These are phyloP conservation scores for Drosophila helvetica DNA, from an alignment of 2,888 invertebrate genomes.

Conservation along the genomic window DNA sequence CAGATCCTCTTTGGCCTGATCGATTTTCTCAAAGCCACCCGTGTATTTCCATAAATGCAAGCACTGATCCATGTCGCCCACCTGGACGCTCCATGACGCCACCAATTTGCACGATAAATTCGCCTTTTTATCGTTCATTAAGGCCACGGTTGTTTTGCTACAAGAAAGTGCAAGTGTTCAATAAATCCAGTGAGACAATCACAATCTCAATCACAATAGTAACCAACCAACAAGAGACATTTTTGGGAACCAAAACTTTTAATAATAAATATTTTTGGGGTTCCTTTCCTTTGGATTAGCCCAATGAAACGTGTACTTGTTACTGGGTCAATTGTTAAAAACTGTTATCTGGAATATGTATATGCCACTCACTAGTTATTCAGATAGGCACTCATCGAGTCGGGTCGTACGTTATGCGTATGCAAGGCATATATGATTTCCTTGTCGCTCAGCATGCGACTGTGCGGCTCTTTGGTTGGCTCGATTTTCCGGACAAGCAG, in stretches of 20 bases:
- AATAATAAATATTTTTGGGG: too few species aligned
- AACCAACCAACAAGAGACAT: neutral
- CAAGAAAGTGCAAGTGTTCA: neutral
- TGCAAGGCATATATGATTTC: slow-evolving; percentile 97
- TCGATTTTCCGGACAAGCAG: slow-evolving; percentile 95
- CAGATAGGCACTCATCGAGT: slow-evolving; percentile 93
- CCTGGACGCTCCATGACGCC: slow-evolving; percentile 95
- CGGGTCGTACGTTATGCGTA: slow-evolving; percentile 97
- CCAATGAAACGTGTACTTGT: neutral
- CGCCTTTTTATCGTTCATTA: slow-evolving; percentile 89
- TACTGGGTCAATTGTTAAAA: neutral
- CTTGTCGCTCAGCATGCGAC: slow-evolving; percentile 97
- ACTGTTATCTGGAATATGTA: too few species aligned
- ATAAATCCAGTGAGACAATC: neutral
- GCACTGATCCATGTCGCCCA: slow-evolving; percentile 98
- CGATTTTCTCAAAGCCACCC: slow-evolving; percentile 95
- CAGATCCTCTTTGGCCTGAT: slow-evolving; percentile 89
- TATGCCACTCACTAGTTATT: slow-evolving; percentile 91
- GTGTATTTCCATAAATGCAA: slow-evolving; percentile 98
- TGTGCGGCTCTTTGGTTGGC: slow-evolving; percentile 97
- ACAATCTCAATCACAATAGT: neutral
- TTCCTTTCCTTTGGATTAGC: neutral
- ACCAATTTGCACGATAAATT: slow-evolving; percentile 93
- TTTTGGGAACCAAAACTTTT: too few species aligned
- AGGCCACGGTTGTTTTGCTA: slow-evolving; percentile 91